Percentiles rank a stretch among this genome's conserved stretches.
Conservation (phyloP, 1,140 invertebrate species). For the Drosophila varians region DNA sequence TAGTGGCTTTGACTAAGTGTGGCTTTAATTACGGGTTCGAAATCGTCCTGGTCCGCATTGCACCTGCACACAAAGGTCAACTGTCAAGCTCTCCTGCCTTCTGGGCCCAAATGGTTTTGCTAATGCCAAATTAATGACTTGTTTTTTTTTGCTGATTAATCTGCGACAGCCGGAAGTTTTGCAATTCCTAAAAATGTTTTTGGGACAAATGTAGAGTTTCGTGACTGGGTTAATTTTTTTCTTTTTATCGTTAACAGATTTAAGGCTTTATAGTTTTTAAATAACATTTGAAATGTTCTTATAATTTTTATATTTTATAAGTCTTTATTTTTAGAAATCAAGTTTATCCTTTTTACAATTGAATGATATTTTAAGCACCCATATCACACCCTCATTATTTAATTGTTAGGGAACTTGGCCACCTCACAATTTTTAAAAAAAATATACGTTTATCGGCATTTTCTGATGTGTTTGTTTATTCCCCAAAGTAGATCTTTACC, state of each 20-base stretch:
- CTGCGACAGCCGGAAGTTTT: constrained; percentile 7
- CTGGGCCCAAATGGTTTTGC: neutral
- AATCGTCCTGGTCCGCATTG: constrained; percentile 4
- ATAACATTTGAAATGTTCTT: no score
- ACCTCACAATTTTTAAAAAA: neutral
- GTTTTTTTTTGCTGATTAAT: constrained; percentile 24
- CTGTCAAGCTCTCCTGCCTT: neutral
- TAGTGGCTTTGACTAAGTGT: neutral
- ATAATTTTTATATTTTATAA: no score
- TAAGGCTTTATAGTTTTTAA: no score
- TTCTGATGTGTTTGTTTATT: neutral
- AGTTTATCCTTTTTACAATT: neutral
- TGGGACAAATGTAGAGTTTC: neutral
- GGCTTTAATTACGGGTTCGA: constrained; percentile 50
- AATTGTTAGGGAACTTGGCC: neutral
- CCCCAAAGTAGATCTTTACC: neutral
- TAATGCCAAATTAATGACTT: constrained; percentile 34
- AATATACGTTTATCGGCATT: neutral
- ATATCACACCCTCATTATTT: neutral
- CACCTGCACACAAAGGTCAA: constrained; percentile 53
- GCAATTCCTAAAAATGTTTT: neutral
- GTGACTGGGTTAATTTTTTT: neutral
- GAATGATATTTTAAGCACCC: neutral
- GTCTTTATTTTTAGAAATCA: no score
- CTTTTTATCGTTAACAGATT: neutral